A percentile compares a stretch with the other conserved stretches of the same genome.
These are phyloP conservation scores for Mythimna ferrago DNA, from an alignment of 2,888 invertebrate species.

Conservation along the genomic window DNA sequence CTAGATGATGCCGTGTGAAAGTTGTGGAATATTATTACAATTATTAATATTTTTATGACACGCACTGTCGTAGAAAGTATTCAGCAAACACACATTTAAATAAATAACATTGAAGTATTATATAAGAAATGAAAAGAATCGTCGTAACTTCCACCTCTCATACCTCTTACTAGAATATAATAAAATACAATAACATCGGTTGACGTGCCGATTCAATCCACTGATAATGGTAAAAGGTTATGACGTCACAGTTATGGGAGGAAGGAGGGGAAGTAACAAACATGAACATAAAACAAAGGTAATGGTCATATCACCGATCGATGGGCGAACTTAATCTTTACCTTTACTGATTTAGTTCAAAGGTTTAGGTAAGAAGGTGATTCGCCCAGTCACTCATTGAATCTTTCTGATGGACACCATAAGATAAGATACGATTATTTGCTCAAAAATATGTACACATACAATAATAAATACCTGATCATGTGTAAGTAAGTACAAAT, in stretches of 20 bases:
- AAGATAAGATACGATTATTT: too few species aligned
- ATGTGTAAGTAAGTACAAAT: too few species aligned
- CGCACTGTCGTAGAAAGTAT: background rate
- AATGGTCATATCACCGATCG: background rate
- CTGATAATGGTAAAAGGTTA: conserved; percentile 17
- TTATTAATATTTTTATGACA: too few species aligned
- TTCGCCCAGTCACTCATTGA: background rate
- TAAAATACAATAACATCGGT: background rate
- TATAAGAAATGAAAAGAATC: background rate
- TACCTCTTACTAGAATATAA: background rate
- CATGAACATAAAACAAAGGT: conserved; percentile 26
- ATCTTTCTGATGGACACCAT: background rate
- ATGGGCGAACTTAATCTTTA: background rate
- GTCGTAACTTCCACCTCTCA: background rate
- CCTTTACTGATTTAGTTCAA: too few species aligned
- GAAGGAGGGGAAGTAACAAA: conserved; percentile 11
- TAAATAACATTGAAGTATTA: background rate
- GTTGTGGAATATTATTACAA: too few species aligned
- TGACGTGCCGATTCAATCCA: conserved; percentile 11
- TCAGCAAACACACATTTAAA: background rate
- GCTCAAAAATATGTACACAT: too few species aligned
- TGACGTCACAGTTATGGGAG: conserved; percentile 10
- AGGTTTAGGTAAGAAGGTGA: background rate
- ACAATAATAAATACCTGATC: too few species aligned
- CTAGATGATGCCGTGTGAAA: too few species aligned